phyloP scores from a whole-genome alignment of 2,113 vertebrate species.

The Corythornis madagascariensis region DNA sequence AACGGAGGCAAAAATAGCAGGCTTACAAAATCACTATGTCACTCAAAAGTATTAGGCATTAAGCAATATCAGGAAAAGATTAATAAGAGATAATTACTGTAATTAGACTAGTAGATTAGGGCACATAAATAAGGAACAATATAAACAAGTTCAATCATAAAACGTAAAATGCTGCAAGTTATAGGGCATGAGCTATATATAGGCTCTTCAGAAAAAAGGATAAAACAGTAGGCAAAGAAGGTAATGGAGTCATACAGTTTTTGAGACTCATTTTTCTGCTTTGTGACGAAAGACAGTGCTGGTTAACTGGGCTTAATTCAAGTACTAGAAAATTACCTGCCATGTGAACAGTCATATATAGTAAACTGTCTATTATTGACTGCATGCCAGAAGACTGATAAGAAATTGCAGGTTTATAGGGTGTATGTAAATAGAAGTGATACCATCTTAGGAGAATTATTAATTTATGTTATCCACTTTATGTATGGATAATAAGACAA shows the following conservation, averaged over 20 bases:
- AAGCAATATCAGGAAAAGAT: conserved; percentile 33
- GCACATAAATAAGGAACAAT: conserved; percentile 33
- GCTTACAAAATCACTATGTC: neutral
- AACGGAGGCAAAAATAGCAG: neutral
- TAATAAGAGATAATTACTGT: conserved; percentile 41
- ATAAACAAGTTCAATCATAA: neutral
- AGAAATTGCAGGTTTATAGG: neutral
- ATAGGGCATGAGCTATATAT: neutral
- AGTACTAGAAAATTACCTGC: neutral
- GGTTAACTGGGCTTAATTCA: neutral
- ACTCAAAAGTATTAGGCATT: neutral
- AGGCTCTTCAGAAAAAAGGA: conserved; percentile 11
- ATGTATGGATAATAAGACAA: neutral
- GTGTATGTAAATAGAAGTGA: neutral
- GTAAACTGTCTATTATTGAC: neutral
- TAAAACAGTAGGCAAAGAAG: neutral
- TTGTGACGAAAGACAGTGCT: neutral
- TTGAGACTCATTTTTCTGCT: neutral
- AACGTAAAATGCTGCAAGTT: neutral
- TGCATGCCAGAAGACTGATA: neutral
- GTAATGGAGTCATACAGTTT: neutral
- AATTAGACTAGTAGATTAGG: conserved; percentile 14
- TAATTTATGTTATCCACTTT: neutral
- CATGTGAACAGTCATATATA: neutral
- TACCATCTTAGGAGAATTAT: neutral